A percentile compares a stretch with the other conserved stretches of the same genome.
Evolutionary conservation across 2,797 vertebrate genomes (phyloP).

Genomic region (Limosa lapponica): DNA sequence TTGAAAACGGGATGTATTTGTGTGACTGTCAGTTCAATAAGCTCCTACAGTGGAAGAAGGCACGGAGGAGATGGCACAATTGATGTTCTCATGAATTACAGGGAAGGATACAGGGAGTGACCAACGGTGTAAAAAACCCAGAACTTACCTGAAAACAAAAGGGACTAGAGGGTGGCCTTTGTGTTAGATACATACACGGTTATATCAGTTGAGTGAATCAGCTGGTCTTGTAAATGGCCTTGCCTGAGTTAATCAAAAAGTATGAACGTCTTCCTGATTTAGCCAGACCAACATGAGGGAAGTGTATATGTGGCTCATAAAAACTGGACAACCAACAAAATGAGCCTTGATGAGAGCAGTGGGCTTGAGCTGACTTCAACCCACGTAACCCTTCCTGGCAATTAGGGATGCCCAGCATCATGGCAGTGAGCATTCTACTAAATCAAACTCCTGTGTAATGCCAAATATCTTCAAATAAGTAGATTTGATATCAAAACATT

Average conservation of each 20-base stretch:
- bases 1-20: not conserved
- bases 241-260: not conserved
- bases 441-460: not conserved
- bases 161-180: not conserved
- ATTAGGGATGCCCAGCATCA: not conserved
- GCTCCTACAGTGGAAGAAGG: not conserved
- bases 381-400: accelerated
- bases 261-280: not conserved
- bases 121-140: not conserved
- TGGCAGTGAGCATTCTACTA: not conserved
- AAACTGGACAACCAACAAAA: not conserved
- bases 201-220: not conserved
- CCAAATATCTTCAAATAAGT: not conserved
- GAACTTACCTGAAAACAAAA: not conserved
- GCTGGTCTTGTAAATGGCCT: not conserved
- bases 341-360: not conserved
- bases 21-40: not conserved
- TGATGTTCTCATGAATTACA: not conserved
- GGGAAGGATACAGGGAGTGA: not conserved
- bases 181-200: not conserved
- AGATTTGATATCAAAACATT: not conserved
- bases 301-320: not conserved
- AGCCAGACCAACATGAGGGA: not conserved
- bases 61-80: not conserved
- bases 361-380: not conserved